A percentile compares a stretch with the other conserved stretches of the same genome.
Evolutionary conservation across 2,888 invertebrate genomes (phyloP).

Genomic region (Caenorhabditis sp.): DNA sequence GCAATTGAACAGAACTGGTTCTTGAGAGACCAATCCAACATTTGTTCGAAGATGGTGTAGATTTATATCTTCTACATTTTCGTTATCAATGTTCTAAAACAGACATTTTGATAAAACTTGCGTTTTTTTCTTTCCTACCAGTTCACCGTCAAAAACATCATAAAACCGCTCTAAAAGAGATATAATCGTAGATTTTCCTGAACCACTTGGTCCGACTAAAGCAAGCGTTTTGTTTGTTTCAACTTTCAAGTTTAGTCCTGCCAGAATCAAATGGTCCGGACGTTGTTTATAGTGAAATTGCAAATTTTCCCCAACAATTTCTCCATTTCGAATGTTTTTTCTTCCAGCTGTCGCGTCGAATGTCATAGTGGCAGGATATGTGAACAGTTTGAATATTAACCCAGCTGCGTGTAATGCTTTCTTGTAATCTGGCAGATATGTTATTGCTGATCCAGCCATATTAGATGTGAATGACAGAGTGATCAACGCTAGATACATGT

Average conservation of each 20-base stretch:
- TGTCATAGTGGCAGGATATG: slow-evolving; percentile 52
- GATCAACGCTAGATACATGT: slow-evolving; percentile 43
- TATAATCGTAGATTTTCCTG: slow-evolving; percentile 84
- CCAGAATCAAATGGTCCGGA: slow-evolving; percentile 41
- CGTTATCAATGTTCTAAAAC: slow-evolving; percentile 80
- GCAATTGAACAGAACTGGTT: slow-evolving; percentile 84
- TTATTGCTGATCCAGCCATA: slow-evolving; percentile 83
- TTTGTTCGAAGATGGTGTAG: slow-evolving; percentile 82
- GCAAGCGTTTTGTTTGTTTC: slow-evolving; percentile 83
- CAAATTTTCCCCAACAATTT: slow-evolving; percentile 43
- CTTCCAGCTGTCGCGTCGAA: slow-evolving; percentile 28
- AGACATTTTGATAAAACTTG: slow-evolving; percentile 10
- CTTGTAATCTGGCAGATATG: slow-evolving; percentile 84
- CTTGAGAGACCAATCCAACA: slow-evolving; percentile 84
- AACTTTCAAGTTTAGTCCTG: slow-evolving; percentile 65
- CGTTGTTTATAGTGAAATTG: slow-evolving; percentile 55
- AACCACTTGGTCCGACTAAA: slow-evolving; percentile 84
- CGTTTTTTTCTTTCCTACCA: slow-evolving; percentile 84
- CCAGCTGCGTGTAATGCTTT: slow-evolving; percentile 82
- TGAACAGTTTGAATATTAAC: slow-evolving; percentile 82
- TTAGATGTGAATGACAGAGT: slow-evolving; percentile 78
- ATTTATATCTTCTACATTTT: slow-evolving; percentile 77
- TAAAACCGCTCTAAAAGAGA: slow-evolving; percentile 89
- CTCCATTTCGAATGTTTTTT: slow-evolving; percentile 40
- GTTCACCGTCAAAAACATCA: slow-evolving; percentile 88